Evolutionary conservation across 2,113 vertebrate genomes (phyloP), one percentile per base, ranked within the genome.

Genomic region (Apteryx mantelli): DNA sequence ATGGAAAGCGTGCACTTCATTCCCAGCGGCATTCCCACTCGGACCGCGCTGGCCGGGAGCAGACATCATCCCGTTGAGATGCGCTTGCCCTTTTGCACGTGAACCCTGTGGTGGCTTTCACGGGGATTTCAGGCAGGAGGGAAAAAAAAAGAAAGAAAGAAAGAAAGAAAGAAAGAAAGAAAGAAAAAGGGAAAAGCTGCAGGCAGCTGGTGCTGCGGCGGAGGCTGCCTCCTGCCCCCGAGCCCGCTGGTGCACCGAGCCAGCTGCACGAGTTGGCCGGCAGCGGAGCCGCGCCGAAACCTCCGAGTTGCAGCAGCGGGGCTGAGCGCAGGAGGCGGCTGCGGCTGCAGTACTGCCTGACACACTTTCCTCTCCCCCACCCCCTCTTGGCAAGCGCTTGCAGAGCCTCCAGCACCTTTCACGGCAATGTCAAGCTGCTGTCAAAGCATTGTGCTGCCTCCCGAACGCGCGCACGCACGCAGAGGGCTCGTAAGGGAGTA

Each of bases 351-450:
- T 58, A 55, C 21, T 87, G 96, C 95, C 93, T 94, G 93, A 96
- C 91, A 91, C 94, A 82, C 95, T 95, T 95, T 86, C 75, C 82
- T 83, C 86, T 71, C 96, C 88, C 93, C 93, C 93, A 96, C 96
- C 96, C 95, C 95, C 95, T 88, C 96, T 95, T 94, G 94, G 96
- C 96, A 97, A 97, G 70, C 30, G 95, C 91, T 94, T 58, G 90
- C 69, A 90, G 73, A 96, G 96, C 95, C 95, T 97, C 97, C 95
- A 94, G 97, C 95, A 97, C 97, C 96, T 97, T 96, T 96, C 97
- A 94, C 95, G 95, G 97, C 97, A 97, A 97, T 94, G 97, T 97
- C 97, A 97, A 95, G 96, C 97, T 95, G 91, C 96, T 93, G 95
- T 89, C 91, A 91, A 92, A 94, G 95, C 93, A 53, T 73, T 84